phyloP scores from a whole-genome alignment of 2,113 vertebrate species.

The Eulacestoma nigropectus region DNA sequence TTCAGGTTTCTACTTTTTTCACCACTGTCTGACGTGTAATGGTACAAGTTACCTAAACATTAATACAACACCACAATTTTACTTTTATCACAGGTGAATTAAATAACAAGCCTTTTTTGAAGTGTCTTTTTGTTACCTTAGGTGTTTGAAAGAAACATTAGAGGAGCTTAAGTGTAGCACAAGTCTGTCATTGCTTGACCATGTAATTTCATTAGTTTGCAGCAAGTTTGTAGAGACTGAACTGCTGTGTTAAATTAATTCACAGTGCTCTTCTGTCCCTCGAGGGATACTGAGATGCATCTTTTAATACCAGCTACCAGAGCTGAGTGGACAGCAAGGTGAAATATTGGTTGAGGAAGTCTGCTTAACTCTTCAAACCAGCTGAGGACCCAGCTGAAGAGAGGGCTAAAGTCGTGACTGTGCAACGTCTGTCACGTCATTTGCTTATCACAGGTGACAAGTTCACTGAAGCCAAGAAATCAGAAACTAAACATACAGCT shows the following conservation, averaged over 20 bases:
- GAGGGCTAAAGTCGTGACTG: neutral
- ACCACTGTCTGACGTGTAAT: neutral
- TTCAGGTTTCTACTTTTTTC: neutral
- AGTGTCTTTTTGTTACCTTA: neutral
- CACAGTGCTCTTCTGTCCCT: constrained; percentile 28
- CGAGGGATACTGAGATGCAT: neutral
- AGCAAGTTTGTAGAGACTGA: constrained; percentile 1
- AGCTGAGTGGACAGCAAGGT: constrained; percentile 27
- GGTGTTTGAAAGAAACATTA: neutral
- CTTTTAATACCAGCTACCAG: neutral
- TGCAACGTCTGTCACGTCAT: neutral
- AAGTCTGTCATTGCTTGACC: constrained; percentile 10
- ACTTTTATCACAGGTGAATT: neutral
- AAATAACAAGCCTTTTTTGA: neutral
- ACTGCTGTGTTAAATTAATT: constrained; percentile 44
- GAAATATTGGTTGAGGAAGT: neutral
- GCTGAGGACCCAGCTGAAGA: neutral
- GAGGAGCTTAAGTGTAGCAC: neutral
- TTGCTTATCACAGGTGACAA: neutral
- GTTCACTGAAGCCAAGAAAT: neutral
- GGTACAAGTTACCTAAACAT: neutral
- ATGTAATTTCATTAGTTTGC: constrained; percentile 48
- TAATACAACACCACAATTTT: neutral
- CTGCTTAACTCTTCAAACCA: neutral
- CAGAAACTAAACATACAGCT: neutral